Conservation (phyloP, 2,113 vertebrate genomes). For the Mugil cephalus region DNA sequence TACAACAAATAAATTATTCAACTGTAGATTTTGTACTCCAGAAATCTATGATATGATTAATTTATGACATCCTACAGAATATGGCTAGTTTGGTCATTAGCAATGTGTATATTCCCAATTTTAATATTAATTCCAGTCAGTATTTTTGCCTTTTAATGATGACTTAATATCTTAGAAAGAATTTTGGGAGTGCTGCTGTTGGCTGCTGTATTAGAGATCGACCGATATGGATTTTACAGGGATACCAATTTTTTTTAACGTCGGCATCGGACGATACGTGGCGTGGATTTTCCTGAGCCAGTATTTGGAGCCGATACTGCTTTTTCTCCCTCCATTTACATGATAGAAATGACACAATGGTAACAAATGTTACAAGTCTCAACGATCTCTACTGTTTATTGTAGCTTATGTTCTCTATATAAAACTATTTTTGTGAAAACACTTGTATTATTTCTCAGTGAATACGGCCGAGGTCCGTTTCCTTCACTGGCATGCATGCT, state of each 20-base stretch:
- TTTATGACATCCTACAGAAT: slow-evolving; percentile 56
- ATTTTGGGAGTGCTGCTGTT: slow-evolving; percentile 7
- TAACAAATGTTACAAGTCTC: too few relatives aligned
- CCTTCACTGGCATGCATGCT: not conserved
- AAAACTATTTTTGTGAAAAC: slow-evolving; percentile 2
- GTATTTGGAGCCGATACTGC: too few relatives aligned
- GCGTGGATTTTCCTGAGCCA: too few relatives aligned
- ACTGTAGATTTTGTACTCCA: slow-evolving; percentile 62
- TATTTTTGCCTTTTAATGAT: slow-evolving; percentile 20
- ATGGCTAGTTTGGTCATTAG: slow-evolving; percentile 32
- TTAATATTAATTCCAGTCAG: slow-evolving; percentile 27
- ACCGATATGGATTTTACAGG: too few relatives aligned
- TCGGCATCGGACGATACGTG: too few relatives aligned
- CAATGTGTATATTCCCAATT: slow-evolving; percentile 16
- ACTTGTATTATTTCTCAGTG: too few relatives aligned
- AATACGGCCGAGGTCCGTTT: too few relatives aligned
- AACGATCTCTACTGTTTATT: too few relatives aligned
- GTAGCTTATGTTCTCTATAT: not conserved
- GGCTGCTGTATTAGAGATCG: too few relatives aligned
- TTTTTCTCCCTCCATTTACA: too few relatives aligned
- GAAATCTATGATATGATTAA: slow-evolving; percentile 69
- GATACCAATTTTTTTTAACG: too few relatives aligned
- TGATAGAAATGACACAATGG: too few relatives aligned
- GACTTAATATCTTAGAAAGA: not conserved
- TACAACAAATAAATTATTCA: slow-evolving; percentile 77